phyloP scores from a whole-genome alignment of 1,140 invertebrate species.

The Thalassaphorura encarpata region DNA sequence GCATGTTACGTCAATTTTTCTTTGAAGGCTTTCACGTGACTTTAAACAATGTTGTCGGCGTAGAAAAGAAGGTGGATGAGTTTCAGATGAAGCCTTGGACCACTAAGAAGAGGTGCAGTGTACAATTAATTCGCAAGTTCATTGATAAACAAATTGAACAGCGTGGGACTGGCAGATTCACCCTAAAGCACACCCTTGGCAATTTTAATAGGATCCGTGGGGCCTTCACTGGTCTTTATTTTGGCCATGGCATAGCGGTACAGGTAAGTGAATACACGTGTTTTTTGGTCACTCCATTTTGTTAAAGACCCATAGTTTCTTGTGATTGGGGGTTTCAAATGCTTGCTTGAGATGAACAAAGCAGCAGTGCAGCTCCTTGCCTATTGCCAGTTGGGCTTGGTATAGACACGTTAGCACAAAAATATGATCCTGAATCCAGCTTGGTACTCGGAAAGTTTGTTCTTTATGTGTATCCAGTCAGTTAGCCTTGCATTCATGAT shows the following conservation, averaged over 20 bases:
- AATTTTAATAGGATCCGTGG: conserved; percentile 7
- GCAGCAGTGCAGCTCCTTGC: conserved; percentile 19
- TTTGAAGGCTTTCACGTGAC: background rate
- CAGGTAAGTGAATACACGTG: conserved; percentile 26
- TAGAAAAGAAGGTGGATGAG: conserved; percentile 1
- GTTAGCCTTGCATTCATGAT: conserved; percentile 24
- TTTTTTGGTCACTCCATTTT: conserved; percentile 29
- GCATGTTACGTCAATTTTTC: background rate
- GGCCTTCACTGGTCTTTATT: conserved; percentile 6
- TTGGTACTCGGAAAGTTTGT: conserved; percentile 27
- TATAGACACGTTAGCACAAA: conserved; percentile 19
- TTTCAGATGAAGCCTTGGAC: background rate
- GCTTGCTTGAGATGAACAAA: conserved; percentile 32
- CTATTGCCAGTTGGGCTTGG: conserved; percentile 12
- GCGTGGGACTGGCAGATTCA: conserved; percentile 10
- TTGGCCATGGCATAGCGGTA: conserved; percentile 23
- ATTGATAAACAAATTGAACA: background rate
- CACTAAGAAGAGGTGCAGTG: background rate
- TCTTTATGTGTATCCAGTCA: conserved; percentile 18
- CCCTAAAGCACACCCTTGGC: conserved; percentile 29
- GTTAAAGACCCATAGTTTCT: conserved; percentile 23
- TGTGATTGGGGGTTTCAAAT: conserved; percentile 33
- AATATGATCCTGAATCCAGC: conserved; percentile 24
- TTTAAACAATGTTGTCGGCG: conserved; percentile 1
- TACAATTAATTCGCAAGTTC: background rate